Evolutionary conservation across 1,140 invertebrate species (phyloP), one percentile per base, ranked within the genome.

Genomic region (Bombus difficillimus): DNA sequence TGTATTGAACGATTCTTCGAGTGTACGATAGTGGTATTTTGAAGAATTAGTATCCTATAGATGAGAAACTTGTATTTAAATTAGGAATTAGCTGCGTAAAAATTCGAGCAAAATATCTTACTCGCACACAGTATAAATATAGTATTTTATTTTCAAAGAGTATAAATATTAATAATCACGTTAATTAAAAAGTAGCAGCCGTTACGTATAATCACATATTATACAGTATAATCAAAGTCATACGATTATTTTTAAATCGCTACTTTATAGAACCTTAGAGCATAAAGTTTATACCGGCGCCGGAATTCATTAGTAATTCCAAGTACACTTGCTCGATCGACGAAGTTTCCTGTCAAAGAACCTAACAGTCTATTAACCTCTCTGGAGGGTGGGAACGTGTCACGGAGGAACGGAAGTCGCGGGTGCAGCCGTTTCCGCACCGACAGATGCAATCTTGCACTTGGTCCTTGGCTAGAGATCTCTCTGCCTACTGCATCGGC

Each of bases 391-490:
- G 89, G 92, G 92, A 93, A 94, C 89, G 77, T 80, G 92, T 93
- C 89, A 91, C 91, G 85, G 68, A 73, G 80, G 73, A 89, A 89
- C 90, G 93, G 93, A 94, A 93, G 91, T 92, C 91, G 90, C 91
- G 87, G 90, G 83, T 87, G 85, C 91, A 93, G 89, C 92, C 92
- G 92, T 92, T 94, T 94, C 93, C 93, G 92, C 64, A 90, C 87
- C 81, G 92, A 92, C 92, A 94, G 93, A 94, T 94, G 94, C 90
- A 87, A 89, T 92, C 82, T 90, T 66, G 78, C 86, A 80, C 79
- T 83, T 72, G 86, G 74, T 83, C 34, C 74, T 9, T 12, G 73
- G 77, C 57, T 80, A 39, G 62, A 39, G 62, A 81, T 79, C 71
- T 86, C 82, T 86, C 71, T 71, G 25, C 66, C 76, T 76, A 18